A percentile compares a stretch with the other conserved stretches of the same genome.
These are phyloP conservation scores for Oscheius sp. DNA, from an alignment of 2,888 invertebrate genomes.

Conservation along the genomic window DNA sequence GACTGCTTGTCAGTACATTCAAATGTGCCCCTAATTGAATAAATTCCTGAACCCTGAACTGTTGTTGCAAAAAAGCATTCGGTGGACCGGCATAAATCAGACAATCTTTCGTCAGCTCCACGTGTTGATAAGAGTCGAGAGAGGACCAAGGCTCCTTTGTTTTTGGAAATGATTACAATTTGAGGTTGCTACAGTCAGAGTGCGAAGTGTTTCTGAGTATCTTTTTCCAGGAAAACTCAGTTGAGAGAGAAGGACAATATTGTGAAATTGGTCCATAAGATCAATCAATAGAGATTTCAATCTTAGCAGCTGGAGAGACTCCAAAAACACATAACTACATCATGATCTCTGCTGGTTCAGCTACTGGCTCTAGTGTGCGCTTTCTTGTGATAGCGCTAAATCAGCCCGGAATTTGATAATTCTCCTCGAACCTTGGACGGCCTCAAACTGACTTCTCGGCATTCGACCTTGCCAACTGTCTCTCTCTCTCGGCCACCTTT, in stretches of 20 bases:
- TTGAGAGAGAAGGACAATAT: background rate
- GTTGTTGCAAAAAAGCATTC: too few relatives aligned
- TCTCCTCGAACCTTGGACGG: background rate
- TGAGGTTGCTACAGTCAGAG: background rate
- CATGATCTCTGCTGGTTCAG: background rate
- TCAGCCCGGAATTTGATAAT: conserved; percentile 14
- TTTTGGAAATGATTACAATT: too few relatives aligned
- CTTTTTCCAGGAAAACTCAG: background rate
- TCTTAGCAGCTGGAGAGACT: too few relatives aligned
- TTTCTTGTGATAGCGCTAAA: background rate
- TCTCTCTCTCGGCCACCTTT: background rate
- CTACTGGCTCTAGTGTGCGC: background rate
- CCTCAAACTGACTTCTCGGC: background rate
- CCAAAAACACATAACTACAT: background rate
- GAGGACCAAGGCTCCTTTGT: too few relatives aligned
- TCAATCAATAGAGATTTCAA: too few relatives aligned
- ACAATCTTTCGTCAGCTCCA: conserved; percentile 22
- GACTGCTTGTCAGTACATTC: too few relatives aligned
- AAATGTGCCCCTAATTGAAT: too few relatives aligned
- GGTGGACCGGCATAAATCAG: conserved; percentile 25
- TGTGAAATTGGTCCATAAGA: too few relatives aligned
- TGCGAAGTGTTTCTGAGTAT: background rate
- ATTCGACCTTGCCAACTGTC: background rate
- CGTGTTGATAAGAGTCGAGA: conserved; percentile 17
- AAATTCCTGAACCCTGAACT: too few relatives aligned